Conservation (phyloP, 1,140 invertebrate genomes). For the Lasaia peninsularis region DNA sequence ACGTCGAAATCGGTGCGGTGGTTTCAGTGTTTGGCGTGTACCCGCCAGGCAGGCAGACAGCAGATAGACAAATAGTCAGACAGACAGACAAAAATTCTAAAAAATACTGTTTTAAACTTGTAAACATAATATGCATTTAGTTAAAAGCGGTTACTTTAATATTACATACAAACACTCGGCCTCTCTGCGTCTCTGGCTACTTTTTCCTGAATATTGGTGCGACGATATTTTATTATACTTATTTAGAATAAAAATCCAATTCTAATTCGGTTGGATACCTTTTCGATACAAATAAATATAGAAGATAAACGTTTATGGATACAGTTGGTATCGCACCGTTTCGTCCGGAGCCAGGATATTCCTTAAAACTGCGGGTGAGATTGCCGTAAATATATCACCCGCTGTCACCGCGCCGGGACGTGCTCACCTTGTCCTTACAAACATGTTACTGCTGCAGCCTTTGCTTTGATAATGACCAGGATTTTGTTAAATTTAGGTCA, state of each 20-base stretch:
- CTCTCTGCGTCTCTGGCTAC: no score
- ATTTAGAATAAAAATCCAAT: background rate
- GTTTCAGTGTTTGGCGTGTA: no score
- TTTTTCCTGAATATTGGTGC: no score
- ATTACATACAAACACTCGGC: no score
- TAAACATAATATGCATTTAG: no score
- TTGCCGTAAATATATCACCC: conserved; percentile 58
- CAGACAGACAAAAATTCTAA: no score
- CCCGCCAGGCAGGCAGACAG: no score
- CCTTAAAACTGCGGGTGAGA: conserved; percentile 46
- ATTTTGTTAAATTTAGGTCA: background rate
- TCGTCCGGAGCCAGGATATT: conserved; percentile 38
- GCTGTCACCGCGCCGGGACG: conserved; percentile 45
- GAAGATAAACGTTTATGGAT: conserved; percentile 28
- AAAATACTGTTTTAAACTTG: no score
- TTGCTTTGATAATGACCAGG: background rate
- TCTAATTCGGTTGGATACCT: background rate
- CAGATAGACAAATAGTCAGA: no score
- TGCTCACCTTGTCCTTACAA: conserved; percentile 33
- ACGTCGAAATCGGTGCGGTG: no score
- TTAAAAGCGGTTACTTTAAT: no score
- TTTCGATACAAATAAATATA: conserved; percentile 32
- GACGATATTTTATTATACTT: no score
- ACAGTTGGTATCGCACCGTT: conserved; percentile 38
- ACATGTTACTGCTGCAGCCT: background rate